Percentiles rank a stretch among this genome's conserved stretches.
These are phyloP conservation scores for Microcebus jonahi DNA, from an alignment of 2,113 vertebrate genomes.

Conservation along the genomic window DNA sequence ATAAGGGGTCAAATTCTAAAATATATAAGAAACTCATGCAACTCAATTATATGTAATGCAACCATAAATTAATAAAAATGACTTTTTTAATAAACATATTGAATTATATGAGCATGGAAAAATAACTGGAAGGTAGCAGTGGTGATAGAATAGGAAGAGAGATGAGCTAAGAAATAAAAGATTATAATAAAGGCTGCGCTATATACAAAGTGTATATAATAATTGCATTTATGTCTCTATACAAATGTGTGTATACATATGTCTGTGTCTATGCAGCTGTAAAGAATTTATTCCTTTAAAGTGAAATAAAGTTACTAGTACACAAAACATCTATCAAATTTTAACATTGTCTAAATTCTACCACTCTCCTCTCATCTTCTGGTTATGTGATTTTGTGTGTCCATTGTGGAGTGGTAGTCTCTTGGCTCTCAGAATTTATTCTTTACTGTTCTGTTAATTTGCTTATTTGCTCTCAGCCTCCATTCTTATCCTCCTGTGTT, in stretches of 20 bases:
- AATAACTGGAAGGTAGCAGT: background rate
- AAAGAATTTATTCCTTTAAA: background rate
- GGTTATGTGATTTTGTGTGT: background rate
- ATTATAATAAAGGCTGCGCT: background rate
- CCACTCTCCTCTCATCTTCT: background rate
- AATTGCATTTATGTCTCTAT: background rate
- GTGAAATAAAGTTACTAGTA: background rate
- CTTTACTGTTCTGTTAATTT: background rate
- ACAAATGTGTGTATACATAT: accelerated
- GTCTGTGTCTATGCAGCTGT: background rate
- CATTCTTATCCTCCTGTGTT: background rate
- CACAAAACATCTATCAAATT: background rate
- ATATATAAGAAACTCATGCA: background rate
- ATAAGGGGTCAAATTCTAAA: background rate
- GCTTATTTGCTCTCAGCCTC: background rate
- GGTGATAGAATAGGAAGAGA: background rate
- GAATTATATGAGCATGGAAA: background rate
- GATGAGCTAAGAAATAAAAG: background rate
- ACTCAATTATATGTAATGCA: background rate
- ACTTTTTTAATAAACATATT: background rate
- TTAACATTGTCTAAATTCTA: background rate
- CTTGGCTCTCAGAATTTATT: background rate
- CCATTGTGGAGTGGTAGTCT: too few relatives aligned
- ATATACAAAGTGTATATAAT: background rate
- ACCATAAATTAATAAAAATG: background rate